Evolutionary conservation across 2,888 invertebrate genomes (phyloP).

Genomic region (Adela reaumurella): DNA sequence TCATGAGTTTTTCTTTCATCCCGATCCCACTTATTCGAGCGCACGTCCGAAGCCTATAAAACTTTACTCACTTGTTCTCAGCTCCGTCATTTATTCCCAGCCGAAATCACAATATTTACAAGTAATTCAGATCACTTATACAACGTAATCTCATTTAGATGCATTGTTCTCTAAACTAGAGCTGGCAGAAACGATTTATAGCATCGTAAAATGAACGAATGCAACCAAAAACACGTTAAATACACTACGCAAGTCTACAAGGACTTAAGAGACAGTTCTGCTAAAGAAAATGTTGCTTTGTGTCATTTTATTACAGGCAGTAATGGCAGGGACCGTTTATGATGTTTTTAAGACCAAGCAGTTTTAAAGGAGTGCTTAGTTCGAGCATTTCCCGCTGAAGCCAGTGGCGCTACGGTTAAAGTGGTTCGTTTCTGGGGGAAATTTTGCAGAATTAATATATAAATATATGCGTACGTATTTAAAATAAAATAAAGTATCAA

Average conservation of each 20-base stretch:
- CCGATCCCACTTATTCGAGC: too few species aligned
- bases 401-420: neutral
- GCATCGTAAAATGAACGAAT: slow-evolving; percentile 22
- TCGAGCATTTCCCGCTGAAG: neutral
- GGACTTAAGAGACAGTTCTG: neutral
- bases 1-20: too few species aligned
- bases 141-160: slow-evolving; percentile 5
- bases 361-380: neutral
- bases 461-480: too few species aligned
- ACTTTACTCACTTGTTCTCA: too few species aligned
- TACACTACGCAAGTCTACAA: slow-evolving; percentile 7
- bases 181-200: slow-evolving; percentile 25
- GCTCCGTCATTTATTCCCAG: too few species aligned
- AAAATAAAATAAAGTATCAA: too few species aligned
- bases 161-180: slow-evolving; percentile 18
- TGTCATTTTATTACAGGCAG: slow-evolving; percentile 1
- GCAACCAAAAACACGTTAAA: slow-evolving; percentile 23
- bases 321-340: neutral
- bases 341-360: neutral
- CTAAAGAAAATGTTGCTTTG: neutral
- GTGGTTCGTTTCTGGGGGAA: neutral
- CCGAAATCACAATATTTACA: neutral
- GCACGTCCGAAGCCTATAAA: too few species aligned
- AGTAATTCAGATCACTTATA: slow-evolving; percentile 3
- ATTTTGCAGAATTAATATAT: too few species aligned